phyloP scores from a whole-genome alignment of 2,888 invertebrate genomes.

The Furcula furcula region DNA sequence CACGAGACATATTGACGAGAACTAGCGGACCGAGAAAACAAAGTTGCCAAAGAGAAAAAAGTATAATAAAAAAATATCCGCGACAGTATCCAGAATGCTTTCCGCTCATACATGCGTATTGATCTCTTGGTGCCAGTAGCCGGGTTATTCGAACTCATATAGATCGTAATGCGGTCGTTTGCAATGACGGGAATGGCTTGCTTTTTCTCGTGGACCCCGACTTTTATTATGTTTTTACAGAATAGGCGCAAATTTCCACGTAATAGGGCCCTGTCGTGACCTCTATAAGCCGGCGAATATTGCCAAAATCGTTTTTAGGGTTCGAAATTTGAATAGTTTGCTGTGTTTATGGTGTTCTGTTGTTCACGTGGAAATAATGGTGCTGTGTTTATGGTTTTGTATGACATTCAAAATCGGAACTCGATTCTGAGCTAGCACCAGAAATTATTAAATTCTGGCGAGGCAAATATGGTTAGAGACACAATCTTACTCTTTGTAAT shows the following conservation, averaged over 20 bases:
- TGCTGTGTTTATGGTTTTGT: conserved; percentile 4
- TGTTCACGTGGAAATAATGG: background rate
- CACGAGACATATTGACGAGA: too few relatives aligned
- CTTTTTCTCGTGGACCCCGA: conserved; percentile 30
- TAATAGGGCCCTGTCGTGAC: conserved; percentile 33
- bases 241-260: conserved; percentile 37
- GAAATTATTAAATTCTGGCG: too few relatives aligned
- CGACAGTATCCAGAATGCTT: conserved; percentile 18
- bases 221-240: conserved; percentile 42
- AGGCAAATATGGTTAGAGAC: too few relatives aligned
- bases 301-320: conserved; percentile 31
- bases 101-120: conserved; percentile 28
- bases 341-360: conserved; percentile 9
- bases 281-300: conserved; percentile 43
- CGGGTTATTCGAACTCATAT: conserved; percentile 28
- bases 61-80: conserved; percentile 3
- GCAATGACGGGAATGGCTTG: conserved; percentile 36
- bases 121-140: conserved; percentile 30
- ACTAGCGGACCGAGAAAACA: too few relatives aligned
- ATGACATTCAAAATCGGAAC: conserved; percentile 15
- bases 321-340: conserved; percentile 38
- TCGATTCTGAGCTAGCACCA: conserved; percentile 26
- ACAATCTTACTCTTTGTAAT: too few relatives aligned
- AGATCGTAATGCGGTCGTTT: conserved; percentile 35
- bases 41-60: background rate